Conservation (phyloP, 2,797 vertebrate species). For the Falco concolor region DNA sequence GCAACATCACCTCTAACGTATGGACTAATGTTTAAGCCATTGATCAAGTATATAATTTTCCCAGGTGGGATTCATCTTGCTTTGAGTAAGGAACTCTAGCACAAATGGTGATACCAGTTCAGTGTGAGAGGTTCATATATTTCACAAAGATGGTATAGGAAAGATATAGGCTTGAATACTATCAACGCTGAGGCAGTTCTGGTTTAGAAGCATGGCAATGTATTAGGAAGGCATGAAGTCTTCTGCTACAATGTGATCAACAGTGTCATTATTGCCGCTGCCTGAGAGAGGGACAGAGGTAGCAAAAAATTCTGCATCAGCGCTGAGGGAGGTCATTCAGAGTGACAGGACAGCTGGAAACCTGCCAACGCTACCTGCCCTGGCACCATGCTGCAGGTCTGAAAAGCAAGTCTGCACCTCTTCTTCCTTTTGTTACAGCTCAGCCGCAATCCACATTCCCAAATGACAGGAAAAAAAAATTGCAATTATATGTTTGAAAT, state of each 20-base stretch:
- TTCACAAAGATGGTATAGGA: background rate
- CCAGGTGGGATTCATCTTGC: background rate
- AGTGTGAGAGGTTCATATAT: background rate
- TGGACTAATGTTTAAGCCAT: background rate
- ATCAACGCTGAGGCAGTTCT: background rate
- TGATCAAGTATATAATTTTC: background rate
- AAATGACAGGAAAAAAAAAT: slow-evolving; percentile 22
- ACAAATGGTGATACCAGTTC: background rate
- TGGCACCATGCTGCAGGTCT: background rate
- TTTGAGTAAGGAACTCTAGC: background rate
- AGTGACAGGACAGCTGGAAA: background rate
- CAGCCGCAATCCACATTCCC: slow-evolving; percentile 38
- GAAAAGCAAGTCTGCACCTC: background rate
- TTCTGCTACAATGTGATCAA: background rate
- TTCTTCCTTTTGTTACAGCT: slow-evolving; percentile 19
- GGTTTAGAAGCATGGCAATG: background rate
- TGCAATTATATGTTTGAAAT: slow-evolving; percentile 41
- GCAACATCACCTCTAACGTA: background rate
- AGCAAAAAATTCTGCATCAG: background rate
- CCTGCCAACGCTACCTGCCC: background rate
- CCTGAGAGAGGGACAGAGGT: background rate
- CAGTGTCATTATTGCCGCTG: background rate
- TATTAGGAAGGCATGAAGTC: background rate
- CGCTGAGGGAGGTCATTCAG: background rate
- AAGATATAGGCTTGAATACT: background rate